Evolutionary conservation across 2,888 invertebrate species (phyloP), one percentile per base, ranked within the genome.

Genomic region (Bellardia bayeri): DNA sequence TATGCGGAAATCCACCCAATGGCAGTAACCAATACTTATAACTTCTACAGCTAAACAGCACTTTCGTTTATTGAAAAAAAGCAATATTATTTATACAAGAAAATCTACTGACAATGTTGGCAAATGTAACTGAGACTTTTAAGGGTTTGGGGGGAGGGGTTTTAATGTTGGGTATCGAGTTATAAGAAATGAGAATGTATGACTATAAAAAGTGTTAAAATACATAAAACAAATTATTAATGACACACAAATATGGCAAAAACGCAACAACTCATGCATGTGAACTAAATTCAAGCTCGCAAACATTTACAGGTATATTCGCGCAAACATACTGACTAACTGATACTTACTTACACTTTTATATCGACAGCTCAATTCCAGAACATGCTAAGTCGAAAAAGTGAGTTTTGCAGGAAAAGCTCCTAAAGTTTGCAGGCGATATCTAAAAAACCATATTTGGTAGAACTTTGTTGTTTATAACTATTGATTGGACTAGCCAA

Each of bases 51-150:
- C 63, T 42, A 56, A 78, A 54, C 56, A 87, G 87, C 89, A 89
- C 89, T 89, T 88, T 89, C 89, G 74, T 74, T 86, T 89, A 89
- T 89, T 89, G 87, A 86, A 87, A 56, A 56, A 23, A 86, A 82
- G 64, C 61, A 1, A 40, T 9, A 14, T 40, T n/a, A 51, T 37
- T 66, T 42, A 14, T 37, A 13, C n/a, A 51, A 33, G 11, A 69
- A 40, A 45, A 74, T 45, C 45, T 40, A 16, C 23, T 72, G 45
- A 74, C n/a, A 58, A 30, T 49, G 66, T 9, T 63, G 51, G 45
- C 30, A 71, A 80, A 83, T 80, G 75, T 58, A 83, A 74, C 54
- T 56, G 75, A 82, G 76, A 82, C 82, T 82, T 9, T 11, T 11
- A 79, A 64, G 56, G 33, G 45, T 33, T 81, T 56, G 51, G 69